These are phyloP conservation scores for Picathartes gymnocephalus DNA, from an alignment of 2,113 vertebrate genomes.

Conservation along the genomic window DNA sequence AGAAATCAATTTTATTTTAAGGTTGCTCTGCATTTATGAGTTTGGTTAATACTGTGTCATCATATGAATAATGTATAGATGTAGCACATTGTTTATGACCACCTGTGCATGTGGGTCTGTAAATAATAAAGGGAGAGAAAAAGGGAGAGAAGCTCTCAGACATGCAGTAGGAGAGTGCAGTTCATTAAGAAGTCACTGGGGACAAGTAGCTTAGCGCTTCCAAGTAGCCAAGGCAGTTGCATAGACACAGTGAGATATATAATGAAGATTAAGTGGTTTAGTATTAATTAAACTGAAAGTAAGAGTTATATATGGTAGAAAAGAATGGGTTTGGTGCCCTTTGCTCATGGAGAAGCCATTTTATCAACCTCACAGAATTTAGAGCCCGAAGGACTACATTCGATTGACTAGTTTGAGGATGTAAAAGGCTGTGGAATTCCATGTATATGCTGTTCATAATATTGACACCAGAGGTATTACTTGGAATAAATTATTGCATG, in stretches of 20 bases:
- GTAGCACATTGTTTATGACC: not conserved
- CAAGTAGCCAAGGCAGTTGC: not conserved
- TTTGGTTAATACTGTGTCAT: not conserved
- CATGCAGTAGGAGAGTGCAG: not conserved
- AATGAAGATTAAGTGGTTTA: not conserved
- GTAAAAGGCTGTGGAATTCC: not conserved
- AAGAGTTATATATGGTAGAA: not conserved
- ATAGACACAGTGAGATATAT: not conserved
- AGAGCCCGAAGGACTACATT: not conserved
- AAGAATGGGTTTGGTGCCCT: not conserved
- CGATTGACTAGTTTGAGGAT: not conserved
- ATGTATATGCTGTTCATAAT: not conserved
- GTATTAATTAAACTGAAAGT: conserved; percentile 16
- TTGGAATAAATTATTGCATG: not conserved
- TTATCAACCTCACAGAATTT: not conserved
- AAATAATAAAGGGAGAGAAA: not conserved
- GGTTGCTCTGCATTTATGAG: not conserved
- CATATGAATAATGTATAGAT: not conserved
- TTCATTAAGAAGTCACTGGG: conserved; percentile 2
- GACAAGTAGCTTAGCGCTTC: conserved; percentile 5
- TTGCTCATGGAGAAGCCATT: not conserved
- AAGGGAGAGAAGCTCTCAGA: not conserved
- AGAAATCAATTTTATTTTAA: not conserved
- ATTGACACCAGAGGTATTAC: not conserved
- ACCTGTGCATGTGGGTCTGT: not conserved